Percentiles rank a stretch among this genome's conserved stretches.
Conservation (phyloP, 2,797 vertebrate genomes). For the Rhinoraja longicauda region DNA sequence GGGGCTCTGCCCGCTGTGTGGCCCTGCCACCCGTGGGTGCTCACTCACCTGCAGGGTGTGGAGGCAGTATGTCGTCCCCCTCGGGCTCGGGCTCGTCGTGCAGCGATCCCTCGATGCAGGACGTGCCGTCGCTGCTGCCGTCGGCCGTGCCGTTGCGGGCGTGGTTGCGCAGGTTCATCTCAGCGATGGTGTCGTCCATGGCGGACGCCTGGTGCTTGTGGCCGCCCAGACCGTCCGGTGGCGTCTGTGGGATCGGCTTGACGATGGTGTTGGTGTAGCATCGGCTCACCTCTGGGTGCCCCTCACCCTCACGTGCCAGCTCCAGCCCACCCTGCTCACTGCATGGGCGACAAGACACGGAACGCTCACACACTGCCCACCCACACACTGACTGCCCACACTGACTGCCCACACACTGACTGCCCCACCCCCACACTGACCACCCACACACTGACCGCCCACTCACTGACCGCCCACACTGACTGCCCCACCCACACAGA, state of each 20-base stretch:
- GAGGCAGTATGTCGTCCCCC: slow-evolving; percentile 51
- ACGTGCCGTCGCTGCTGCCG: slow-evolving; percentile 80
- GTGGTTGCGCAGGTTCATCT: slow-evolving; percentile 71
- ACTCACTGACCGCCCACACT: too few species aligned
- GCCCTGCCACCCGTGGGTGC: too few species aligned
- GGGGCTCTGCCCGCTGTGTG: too few species aligned
- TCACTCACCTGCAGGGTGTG: slow-evolving; percentile 83
- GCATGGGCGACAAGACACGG: background rate
- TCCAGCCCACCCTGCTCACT: slow-evolving; percentile 58
- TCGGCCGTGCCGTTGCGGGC: slow-evolving; percentile 69
- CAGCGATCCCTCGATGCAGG: slow-evolving; percentile 78
- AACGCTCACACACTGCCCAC: too few species aligned
- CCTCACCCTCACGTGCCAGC: slow-evolving; percentile 57
- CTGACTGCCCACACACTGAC: too few species aligned
- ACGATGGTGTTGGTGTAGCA: slow-evolving; percentile 82
- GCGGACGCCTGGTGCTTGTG: slow-evolving; percentile 49
- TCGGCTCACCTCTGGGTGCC: slow-evolving; percentile 70
- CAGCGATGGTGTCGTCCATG: slow-evolving; percentile 79
- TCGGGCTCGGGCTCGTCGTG: slow-evolving; percentile 77
- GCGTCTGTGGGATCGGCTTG: slow-evolving; percentile 73
- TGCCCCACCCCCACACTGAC: too few species aligned
- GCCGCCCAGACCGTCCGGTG: slow-evolving; percentile 51
- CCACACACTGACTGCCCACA: too few species aligned
- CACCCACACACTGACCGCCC: too few species aligned
- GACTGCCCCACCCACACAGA: too few species aligned